Evolutionary conservation across 2,797 vertebrate species (phyloP), one percentile per base, ranked within the genome.

Genomic region (Gorsachius magnificus): DNA sequence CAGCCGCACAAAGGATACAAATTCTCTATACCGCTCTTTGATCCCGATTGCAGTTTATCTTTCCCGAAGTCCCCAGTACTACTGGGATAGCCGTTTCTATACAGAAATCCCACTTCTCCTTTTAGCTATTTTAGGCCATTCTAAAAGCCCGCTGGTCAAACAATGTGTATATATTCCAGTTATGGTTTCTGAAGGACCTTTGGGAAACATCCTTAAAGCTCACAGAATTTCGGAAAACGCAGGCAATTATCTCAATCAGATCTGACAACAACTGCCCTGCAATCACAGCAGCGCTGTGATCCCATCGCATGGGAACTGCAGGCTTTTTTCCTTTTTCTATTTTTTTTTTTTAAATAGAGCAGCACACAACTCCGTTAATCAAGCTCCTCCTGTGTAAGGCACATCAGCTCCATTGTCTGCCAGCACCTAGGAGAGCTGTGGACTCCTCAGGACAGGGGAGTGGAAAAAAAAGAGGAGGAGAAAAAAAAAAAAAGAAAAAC

Each of bases 361-460:
- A 43, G 89, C 78, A 35, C 76, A 25, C 65, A 94, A 87, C 91
- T 68, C 80, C 71, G 81, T 80, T 71, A 81, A 87, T 86, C 95
- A 68, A 68, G 88, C 95, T 91, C 81, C 96, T 97, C 96, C 96
- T 22, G 91, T 68, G 97, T 88, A 94, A 97, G 97, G 96, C 98
- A 95, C 98, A 98, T 96, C 98, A 98, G 98, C 98, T 97, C 96
- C 95, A 98, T 99, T 99, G 98, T 99, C 98, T 98, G 97, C 85
- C 93, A 85, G 96, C 83, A 98, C 96, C 97, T 96, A 95, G 94
- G 98, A 97, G 95, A 96, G 72, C 97, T 80, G 97, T 94, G 96
- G 97, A 97, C 97, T 97, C 89, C 95, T 95, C 82, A 85, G 43
- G 70, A 95, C 95, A 95, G 94, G 96, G 97, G 98, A 43, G 68